Evolutionary conservation across 2,888 invertebrate species (phyloP).

Genomic region (Acronicta aceris): DNA sequence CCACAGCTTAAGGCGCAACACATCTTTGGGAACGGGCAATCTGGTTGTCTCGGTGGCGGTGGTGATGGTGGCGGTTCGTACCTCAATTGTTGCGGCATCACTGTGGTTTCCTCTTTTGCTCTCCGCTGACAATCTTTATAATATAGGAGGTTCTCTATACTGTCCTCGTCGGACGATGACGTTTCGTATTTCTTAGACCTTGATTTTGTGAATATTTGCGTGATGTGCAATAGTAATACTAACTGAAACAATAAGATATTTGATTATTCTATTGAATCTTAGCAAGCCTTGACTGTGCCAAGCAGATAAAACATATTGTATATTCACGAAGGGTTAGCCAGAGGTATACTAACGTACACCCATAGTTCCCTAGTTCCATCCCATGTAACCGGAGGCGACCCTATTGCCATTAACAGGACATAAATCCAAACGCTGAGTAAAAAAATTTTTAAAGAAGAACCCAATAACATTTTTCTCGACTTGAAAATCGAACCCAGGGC

Average conservation of each 20-base stretch:
- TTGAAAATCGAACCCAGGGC: too few relatives aligned
- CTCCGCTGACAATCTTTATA: conserved; percentile 78
- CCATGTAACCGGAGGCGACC: too few relatives aligned
- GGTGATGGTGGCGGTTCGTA: conserved; percentile 3
- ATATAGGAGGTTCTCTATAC: conserved; percentile 81
- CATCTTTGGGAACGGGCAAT: conserved; percentile 76
- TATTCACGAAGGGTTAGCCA: too few relatives aligned
- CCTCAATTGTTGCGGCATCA: background rate
- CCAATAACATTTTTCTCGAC: too few relatives aligned
- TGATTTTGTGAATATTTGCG: conserved; percentile 51
- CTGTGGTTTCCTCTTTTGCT: conserved; percentile 33
- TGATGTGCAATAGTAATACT: conserved; percentile 65
- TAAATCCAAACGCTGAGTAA: too few relatives aligned
- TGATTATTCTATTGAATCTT: background rate
- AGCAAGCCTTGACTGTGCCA: background rate
- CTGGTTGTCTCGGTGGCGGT: conserved; percentile 39
- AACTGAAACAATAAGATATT: conserved; percentile 65
- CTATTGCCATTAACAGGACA: too few relatives aligned
- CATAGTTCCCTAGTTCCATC: too few relatives aligned
- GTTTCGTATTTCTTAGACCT: conserved; percentile 46
- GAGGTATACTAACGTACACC: too few relatives aligned
- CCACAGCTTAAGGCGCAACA: conserved; percentile 80
- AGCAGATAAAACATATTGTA: too few relatives aligned
- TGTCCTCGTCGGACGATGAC: conserved; percentile 77
- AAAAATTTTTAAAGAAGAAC: too few relatives aligned